Base-by-base conservation (phyloP, 2,888 invertebrate species). In the Myathropa florea region DNA sequence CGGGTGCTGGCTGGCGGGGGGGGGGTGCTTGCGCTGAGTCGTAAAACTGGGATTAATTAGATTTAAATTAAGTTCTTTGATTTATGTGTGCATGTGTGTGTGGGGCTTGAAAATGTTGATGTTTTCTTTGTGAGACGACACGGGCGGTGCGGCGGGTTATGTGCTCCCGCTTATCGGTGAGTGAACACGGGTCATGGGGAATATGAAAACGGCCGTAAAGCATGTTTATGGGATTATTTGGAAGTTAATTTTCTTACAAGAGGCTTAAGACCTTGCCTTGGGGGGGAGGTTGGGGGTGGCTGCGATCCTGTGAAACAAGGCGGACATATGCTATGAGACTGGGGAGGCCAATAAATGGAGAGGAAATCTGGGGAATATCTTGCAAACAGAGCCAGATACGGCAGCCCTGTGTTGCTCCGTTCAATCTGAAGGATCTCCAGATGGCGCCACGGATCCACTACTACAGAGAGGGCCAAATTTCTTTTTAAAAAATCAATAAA, bases 31-130 rank as follows among this genome's bases (percentile, higher is more conserved):
- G 65, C 33, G 18, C 18, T 46, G 46, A 18, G 30, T 86, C 85
- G 70, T 82, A 78, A 86, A 82, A 82, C 59, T 78, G 55, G 82
- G 82, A 86, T 86, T 86, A 86, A 86, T 82, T 73, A 60, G 77
- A 78, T 82, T 75, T 70, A 72, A 75, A 86, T 82, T 82, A 82
- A 82, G 81, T 86, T 82, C 82, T 82, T 86, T 82, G 82, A 82
- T 64, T 82, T 67, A 86, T 72, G 70, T 26, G 10, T 46, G 26
- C 10, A 39, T 57, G 39, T 21, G 18, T 18, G 33, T 10, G 18
- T 26, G 60, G 39, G 53, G 14, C 4, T n/a, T 1, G n/a, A 14
- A n/a, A 1, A 14, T 65, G 30, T 2, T 2, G 4, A 9, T 12
- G n/a, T 57, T 14, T 23, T 33, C 7, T 10, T 53, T 28, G 12